Evolutionary conservation across 2,797 vertebrate species (phyloP), one percentile per base, ranked within the genome.

Genomic region (Tiaroga cobitis): DNA sequence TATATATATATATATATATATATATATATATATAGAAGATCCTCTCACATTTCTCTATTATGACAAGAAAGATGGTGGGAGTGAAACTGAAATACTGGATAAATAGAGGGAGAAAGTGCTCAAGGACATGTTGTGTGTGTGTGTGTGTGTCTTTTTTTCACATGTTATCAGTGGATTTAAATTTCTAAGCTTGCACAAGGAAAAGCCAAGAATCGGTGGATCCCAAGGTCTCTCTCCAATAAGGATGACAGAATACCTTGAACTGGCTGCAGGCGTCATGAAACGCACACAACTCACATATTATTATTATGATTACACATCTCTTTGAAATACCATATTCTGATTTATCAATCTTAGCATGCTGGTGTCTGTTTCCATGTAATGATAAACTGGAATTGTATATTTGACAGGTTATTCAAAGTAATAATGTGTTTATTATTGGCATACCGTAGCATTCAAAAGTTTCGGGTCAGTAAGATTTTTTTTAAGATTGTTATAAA

Each of bases 161-260:
- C 56, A 56, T 70, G 61, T 68, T 76, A 83, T 76, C 73, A 24
- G 61, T 79, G 51, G 51, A 61, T 78, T 78, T 79, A 70, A 78
- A 68, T 80, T 56, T 76, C 39, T 83, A 86, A 86, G 70, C 84
- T 86, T 82, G 70, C 63, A 68, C 51, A 24, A 75, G 54, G 51
- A 81, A 81, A 51, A 84, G 46, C 56, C 43, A 83, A 73, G 77
- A 65, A 34, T 65, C 41, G 34, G 41, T 76, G 43, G 34, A 68
- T 72, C 68, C 63, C 75, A 75, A 82, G 83, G 80, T 75, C 34
- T 75, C 39, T 70, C 68, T 70, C 41, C 81, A 65, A 4, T 74
- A 65, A 54, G 77, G 15, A 68, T 81, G 51, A 63, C 54, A 34
- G 39, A 86, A n/a, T 79, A 75, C 81, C 61, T 76, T 83, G 69